Percentiles rank a stretch among this genome's conserved stretches.
phyloP scores from a whole-genome alignment of 2,113 vertebrate genomes.

The Nestor notabilis region DNA sequence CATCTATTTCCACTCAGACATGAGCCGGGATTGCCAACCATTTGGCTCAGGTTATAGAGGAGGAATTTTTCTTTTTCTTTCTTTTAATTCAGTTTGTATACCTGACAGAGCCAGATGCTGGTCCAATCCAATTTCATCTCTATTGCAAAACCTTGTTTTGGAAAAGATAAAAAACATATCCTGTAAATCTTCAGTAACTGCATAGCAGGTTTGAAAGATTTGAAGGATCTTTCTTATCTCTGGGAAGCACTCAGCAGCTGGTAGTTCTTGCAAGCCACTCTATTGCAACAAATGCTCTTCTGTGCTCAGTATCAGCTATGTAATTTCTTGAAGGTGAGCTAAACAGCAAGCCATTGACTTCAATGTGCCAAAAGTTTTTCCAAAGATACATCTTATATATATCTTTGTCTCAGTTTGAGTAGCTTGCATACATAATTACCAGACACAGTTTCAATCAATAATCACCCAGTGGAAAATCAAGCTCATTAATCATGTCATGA shows the following conservation, averaged over 20 bases:
- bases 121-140: slow-evolving; percentile 3
- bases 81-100: neutral
- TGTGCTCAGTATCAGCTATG: neutral
- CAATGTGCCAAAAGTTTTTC: neutral
- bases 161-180: neutral
- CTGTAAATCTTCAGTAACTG: neutral
- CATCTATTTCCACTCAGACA: neutral
- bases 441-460: neutral
- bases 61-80: neutral
- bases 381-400: neutral
- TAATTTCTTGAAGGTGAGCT: neutral
- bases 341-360: neutral
- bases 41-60: neutral
- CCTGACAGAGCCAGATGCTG: neutral
- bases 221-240: neutral
- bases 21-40: neutral
- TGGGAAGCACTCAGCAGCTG: rapidly evolving
- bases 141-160: neutral
- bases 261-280: neutral
- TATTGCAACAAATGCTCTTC: neutral
- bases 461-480: neutral
- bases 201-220: neutral
- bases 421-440: neutral
- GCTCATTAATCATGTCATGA: slow-evolving; percentile 23
- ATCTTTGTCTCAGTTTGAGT: neutral